Percentiles rank a stretch among this genome's conserved stretches.
phyloP scores from a whole-genome alignment of 2,888 invertebrate species.

The Coremacera marginata region DNA sequence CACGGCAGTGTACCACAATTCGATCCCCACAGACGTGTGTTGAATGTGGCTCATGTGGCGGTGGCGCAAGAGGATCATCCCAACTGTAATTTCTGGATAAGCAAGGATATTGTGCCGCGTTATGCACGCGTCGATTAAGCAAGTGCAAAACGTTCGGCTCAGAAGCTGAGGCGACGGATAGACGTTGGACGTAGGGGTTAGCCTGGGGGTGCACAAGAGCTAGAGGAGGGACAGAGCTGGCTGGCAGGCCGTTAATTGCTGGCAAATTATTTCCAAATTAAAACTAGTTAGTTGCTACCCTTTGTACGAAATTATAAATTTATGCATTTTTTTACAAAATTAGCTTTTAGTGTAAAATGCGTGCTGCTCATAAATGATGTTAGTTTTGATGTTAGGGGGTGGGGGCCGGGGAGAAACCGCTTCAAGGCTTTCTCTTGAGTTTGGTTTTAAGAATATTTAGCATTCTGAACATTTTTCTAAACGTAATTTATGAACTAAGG shows the following conservation, averaged over 20 bases:
- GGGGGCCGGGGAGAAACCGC: too few species aligned
- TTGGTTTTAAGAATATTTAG: too few species aligned
- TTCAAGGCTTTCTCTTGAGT: too few species aligned
- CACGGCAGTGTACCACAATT: constrained; percentile 79
- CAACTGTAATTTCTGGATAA: constrained; percentile 83
- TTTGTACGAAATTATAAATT: constrained; percentile 37
- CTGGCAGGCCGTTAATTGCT: constrained; percentile 8
- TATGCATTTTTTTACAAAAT: constrained; percentile 26
- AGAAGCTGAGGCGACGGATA: background rate
- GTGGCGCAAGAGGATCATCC: constrained; percentile 76
- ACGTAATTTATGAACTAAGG: constrained; percentile 8
- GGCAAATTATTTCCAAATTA: constrained; percentile 9
- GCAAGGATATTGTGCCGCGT: constrained; percentile 79
- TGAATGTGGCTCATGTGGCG: constrained; percentile 80
- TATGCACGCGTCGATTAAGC: constrained; percentile 82
- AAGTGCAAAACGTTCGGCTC: background rate
- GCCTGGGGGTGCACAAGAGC: constrained; percentile 17
- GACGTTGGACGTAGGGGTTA: background rate
- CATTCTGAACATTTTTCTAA: too few species aligned
- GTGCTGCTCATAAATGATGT: too few species aligned
- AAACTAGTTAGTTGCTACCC: constrained; percentile 22
- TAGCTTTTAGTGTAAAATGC: constrained; percentile 7
- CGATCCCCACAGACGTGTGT: constrained; percentile 72
- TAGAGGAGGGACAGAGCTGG: background rate
- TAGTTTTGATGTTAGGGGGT: too few species aligned